phyloP scores from a whole-genome alignment of 35 echinoderm and acorn worm genomes.

The Heliocidaris erythrogramma region DNA sequence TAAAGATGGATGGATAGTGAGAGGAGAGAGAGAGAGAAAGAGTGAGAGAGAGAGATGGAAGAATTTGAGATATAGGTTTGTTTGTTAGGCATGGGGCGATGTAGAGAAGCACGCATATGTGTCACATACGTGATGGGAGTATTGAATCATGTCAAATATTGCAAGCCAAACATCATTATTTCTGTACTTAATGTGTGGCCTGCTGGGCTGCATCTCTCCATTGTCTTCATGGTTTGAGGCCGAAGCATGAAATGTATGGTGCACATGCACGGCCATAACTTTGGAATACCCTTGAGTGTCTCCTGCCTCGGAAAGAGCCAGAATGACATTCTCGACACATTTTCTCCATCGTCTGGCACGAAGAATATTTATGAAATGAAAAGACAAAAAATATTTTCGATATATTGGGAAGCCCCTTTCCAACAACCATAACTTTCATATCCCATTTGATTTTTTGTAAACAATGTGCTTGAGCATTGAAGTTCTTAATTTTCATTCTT shows the following conservation, averaged over 20 bases:
- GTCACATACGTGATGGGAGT: neutral
- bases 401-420: neutral
- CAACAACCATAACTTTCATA: neutral
- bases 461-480: neutral
- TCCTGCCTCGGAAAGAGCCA: neutral
- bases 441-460: neutral
- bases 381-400: neutral
- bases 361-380: neutral
- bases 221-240: neutral
- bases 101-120: neutral
- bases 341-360: neutral
- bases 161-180: conserved; percentile 2
- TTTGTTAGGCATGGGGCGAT: no score
- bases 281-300: neutral
- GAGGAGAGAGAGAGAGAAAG: neutral
- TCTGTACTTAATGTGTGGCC: neutral
- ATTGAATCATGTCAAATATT: neutral
- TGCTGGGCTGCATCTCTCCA: neutral
- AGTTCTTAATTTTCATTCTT: neutral
- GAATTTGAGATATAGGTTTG: no score
- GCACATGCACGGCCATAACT: neutral
- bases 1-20: neutral
- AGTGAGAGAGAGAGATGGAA: neutral
- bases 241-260: no score
- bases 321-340: neutral